phyloP scores from a whole-genome alignment of 2,113 vertebrate species.

The Macroglossus sobrinus region DNA sequence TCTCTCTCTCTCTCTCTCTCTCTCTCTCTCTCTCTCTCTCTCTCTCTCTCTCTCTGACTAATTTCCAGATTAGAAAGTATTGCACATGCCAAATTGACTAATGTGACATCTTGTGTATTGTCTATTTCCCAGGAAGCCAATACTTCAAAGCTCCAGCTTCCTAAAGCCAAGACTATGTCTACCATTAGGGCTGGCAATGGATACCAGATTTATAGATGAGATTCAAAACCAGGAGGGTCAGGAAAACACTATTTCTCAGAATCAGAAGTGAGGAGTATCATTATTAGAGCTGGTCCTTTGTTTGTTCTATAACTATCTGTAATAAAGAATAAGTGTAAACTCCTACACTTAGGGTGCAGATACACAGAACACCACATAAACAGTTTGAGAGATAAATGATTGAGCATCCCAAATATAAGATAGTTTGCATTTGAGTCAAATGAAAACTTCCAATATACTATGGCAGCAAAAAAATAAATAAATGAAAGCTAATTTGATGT shows the following conservation, averaged over 20 bases:
- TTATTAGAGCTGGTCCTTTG: not conserved
- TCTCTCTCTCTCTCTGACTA: not conserved
- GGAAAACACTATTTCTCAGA: not conserved
- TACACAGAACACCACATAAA: not conserved
- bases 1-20: not conserved
- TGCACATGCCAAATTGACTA: slow-evolving; percentile 29
- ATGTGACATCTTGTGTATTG: slow-evolving; percentile 33
- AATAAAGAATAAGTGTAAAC: not conserved
- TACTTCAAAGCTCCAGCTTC: not conserved
- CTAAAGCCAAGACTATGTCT: not conserved
- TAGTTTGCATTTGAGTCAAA: not conserved
- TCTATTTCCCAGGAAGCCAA: not conserved
- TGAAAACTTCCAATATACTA: not conserved
- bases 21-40: not conserved
- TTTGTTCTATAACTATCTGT: not conserved
- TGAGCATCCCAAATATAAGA: not conserved
- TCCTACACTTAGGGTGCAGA: not conserved
- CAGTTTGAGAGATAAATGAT: not conserved
- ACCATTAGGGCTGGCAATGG: not conserved
- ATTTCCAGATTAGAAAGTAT: slow-evolving; percentile 56
- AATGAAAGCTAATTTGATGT: not conserved
- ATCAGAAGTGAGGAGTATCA: not conserved
- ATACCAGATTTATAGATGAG: not conserved
- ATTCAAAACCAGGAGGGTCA: not conserved
- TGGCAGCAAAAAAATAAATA: not conserved